phyloP scores from a whole-genome alignment of 1,140 invertebrate genomes.

The Diorhabda carinulata region DNA sequence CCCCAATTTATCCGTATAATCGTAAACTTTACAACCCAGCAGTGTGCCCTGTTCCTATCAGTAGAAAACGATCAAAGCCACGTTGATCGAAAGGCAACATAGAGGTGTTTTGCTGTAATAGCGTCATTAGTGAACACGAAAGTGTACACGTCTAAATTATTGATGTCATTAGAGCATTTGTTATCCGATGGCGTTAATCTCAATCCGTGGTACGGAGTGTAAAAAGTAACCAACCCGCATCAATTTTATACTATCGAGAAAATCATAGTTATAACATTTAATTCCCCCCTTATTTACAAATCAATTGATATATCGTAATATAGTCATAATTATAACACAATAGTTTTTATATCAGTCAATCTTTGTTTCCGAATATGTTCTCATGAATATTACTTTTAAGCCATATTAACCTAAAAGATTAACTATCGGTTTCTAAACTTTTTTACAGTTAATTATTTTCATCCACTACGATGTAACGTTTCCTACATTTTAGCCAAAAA shows the following conservation, averaged over 20 bases:
- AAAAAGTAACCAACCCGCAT: conserved; percentile 16
- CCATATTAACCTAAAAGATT: not conserved
- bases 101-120: conserved; percentile 21
- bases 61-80: conserved; percentile 15
- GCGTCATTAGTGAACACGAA: conserved; percentile 23
- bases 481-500: not conserved
- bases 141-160: conserved; percentile 22
- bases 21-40: conserved; percentile 3
- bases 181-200: conserved; percentile 21
- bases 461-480: not conserved
- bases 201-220: conserved; percentile 7
- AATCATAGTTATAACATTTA: too few relatives aligned
- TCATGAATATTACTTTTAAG: conserved; percentile 5
- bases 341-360: too few relatives aligned
- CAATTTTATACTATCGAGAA: not conserved
- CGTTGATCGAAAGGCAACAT: conserved; percentile 11
- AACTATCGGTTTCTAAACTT: too few relatives aligned
- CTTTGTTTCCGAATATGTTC: conserved; percentile 14
- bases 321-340: too few relatives aligned
- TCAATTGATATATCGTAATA: too few relatives aligned
- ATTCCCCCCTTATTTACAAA: too few relatives aligned
- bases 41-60: conserved; percentile 6
- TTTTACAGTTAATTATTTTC: too few relatives aligned
- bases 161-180: conserved; percentile 24
- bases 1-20: not conserved